Evolutionary conservation across 2,113 vertebrate species (phyloP).

Genomic region (Microcebus griseorufus): DNA sequence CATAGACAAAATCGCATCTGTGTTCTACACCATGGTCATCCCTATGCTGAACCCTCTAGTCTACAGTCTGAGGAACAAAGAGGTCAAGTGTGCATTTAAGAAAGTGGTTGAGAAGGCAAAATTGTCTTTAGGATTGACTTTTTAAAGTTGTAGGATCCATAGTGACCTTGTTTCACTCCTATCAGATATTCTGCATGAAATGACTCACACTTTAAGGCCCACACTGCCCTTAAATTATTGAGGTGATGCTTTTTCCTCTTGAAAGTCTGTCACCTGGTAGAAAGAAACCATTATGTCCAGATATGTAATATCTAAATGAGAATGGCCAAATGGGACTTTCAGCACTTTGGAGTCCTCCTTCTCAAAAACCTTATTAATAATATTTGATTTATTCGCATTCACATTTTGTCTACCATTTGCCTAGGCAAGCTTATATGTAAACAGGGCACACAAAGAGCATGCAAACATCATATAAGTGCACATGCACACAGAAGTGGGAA

Average conservation of each 20-base stretch:
- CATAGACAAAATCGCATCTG: neutral
- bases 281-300: neutral
- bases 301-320: neutral
- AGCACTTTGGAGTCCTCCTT: neutral
- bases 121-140: neutral
- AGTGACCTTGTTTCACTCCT: neutral
- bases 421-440: too few relatives aligned
- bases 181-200: neutral
- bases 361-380: neutral
- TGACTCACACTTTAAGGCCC: neutral
- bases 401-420: neutral
- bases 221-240: neutral
- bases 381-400: neutral
- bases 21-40: neutral
- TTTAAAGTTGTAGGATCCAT: neutral
- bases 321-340: neutral
- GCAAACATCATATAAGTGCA: too few relatives aligned
- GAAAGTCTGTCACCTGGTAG: neutral
- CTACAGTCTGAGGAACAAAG: constrained; percentile 33
- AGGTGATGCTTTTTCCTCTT: neutral
- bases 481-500: too few relatives aligned
- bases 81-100: neutral
- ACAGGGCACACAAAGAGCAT: too few relatives aligned
- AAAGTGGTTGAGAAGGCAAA: neutral
- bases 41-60: neutral